Conservation (phyloP, 2,113 vertebrate species). For the Xenotilapia leptura region DNA sequence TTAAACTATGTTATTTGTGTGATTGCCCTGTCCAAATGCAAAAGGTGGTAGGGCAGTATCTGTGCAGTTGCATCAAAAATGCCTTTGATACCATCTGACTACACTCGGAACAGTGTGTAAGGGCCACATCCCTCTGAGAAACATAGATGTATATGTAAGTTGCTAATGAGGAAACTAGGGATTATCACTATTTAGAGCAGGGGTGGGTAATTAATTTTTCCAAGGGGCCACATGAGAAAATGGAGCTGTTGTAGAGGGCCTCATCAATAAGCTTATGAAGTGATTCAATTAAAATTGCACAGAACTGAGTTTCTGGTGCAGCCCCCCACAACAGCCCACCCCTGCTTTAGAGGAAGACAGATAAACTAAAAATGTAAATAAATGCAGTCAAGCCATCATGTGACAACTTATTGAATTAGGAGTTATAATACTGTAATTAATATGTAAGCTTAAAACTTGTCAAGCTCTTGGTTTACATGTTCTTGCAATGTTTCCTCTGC, state of each 20-base stretch:
- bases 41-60: slow-evolving; percentile 52
- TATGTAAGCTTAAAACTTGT: not conserved
- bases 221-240: not conserved
- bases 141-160: not conserved
- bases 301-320: not conserved
- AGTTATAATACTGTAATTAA: not conserved
- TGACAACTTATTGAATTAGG: not conserved
- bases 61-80: slow-evolving; percentile 61
- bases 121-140: slow-evolving; percentile 54
- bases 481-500: not conserved
- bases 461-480: not conserved
- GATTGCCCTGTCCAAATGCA: not conserved
- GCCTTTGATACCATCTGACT: slow-evolving; percentile 67
- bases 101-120: slow-evolving; percentile 69
- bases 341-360: not conserved
- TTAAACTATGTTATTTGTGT: not conserved
- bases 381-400: not conserved
- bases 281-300: not conserved
- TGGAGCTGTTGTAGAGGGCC: not conserved
- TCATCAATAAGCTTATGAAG: not conserved
- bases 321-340: not conserved
- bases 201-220: not conserved
- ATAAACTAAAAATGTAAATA: not conserved
- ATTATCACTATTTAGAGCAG: not conserved
- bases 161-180: not conserved